These are phyloP conservation scores for Calosoma granatense DNA, from an alignment of 1,140 invertebrate species.

Conservation along the genomic window DNA sequence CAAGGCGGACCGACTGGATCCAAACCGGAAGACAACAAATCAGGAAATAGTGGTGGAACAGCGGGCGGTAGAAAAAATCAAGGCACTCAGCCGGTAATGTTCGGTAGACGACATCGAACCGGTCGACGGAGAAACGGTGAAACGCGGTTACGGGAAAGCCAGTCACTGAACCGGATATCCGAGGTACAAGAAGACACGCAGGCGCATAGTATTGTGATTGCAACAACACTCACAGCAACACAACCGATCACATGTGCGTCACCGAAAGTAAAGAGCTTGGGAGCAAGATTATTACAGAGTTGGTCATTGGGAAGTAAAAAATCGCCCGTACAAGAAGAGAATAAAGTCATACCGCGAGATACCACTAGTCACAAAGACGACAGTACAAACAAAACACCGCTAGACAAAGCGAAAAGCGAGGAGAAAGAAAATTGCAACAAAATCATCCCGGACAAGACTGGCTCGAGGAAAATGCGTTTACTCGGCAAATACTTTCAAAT, in stretches of 20 bases:
- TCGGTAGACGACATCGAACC: slow-evolving; percentile 40
- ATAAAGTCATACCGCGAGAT: too few species aligned
- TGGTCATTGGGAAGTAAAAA: slow-evolving; percentile 18
- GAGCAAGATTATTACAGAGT: slow-evolving; percentile 36
- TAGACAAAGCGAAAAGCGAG: slow-evolving; percentile 32
- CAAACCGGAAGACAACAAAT: slow-evolving; percentile 27
- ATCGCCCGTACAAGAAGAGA: slow-evolving; percentile 14
- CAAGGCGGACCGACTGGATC: slow-evolving; percentile 13
- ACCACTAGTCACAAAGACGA: too few species aligned
- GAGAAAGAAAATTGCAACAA: slow-evolving; percentile 27
- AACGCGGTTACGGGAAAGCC: slow-evolving; percentile 63
- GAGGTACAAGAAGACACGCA: slow-evolving; percentile 54
- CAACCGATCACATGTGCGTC: slow-evolving; percentile 21
- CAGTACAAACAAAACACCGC: too few species aligned
- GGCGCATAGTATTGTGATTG: slow-evolving; percentile 18
- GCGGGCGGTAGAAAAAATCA: slow-evolving; percentile 28
- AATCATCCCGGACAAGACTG: slow-evolving; percentile 20
- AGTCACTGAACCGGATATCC: slow-evolving; percentile 71
- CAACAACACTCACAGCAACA: slow-evolving; percentile 22
- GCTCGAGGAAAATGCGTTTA: slow-evolving; percentile 46
- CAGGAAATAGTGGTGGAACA: slow-evolving; percentile 29
- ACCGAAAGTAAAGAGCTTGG: slow-evolving; percentile 37
- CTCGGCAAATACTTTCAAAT: slow-evolving; percentile 56
- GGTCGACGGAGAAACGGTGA: slow-evolving; percentile 49
- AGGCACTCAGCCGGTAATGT: slow-evolving; percentile 33